Evolutionary conservation across 1,140 invertebrate species (phyloP).

Genomic region (Dendrolimus kikuchii): DNA sequence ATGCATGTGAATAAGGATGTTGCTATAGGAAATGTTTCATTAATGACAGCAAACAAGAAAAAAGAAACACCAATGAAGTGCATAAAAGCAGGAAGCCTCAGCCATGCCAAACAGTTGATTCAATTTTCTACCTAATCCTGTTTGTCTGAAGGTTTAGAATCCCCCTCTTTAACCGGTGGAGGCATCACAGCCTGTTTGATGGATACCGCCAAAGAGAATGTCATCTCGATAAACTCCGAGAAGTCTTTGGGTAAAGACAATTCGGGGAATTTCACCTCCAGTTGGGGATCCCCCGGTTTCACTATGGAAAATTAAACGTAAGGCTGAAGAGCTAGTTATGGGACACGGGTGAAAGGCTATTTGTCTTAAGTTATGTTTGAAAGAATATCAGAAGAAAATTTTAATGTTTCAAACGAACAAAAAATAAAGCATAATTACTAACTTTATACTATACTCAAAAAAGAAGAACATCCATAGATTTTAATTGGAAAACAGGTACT

Average conservation of each 20-base stretch:
- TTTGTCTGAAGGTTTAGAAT: constrained; percentile 39
- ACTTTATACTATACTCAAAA: too few species aligned
- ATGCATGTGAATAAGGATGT: neutral
- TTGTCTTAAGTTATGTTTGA: too few species aligned
- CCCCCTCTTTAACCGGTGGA: constrained; percentile 48
- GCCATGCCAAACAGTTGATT: constrained; percentile 6
- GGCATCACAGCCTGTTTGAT: constrained; percentile 64
- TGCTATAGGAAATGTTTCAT: neutral
- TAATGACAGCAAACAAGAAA: neutral
- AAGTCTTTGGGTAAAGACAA: constrained; percentile 65
- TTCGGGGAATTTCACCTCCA: constrained; percentile 67
- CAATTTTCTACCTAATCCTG: constrained; percentile 50
- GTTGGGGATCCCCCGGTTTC: constrained; percentile 68
- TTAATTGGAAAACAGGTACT: too few species aligned
- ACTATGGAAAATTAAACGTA: constrained; percentile 31
- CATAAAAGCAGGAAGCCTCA: neutral
- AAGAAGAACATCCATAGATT: too few species aligned
- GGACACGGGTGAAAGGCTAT: too few species aligned
- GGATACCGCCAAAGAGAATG: constrained; percentile 49
- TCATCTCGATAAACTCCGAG: constrained; percentile 57
- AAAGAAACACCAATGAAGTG: constrained; percentile 20
- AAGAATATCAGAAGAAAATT: too few species aligned
- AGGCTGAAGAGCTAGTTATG: too few species aligned
- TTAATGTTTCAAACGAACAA: too few species aligned
- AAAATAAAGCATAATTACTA: too few species aligned